Base-by-base conservation (phyloP, 2,113 vertebrate species). In the Centropristis striata region DNA sequence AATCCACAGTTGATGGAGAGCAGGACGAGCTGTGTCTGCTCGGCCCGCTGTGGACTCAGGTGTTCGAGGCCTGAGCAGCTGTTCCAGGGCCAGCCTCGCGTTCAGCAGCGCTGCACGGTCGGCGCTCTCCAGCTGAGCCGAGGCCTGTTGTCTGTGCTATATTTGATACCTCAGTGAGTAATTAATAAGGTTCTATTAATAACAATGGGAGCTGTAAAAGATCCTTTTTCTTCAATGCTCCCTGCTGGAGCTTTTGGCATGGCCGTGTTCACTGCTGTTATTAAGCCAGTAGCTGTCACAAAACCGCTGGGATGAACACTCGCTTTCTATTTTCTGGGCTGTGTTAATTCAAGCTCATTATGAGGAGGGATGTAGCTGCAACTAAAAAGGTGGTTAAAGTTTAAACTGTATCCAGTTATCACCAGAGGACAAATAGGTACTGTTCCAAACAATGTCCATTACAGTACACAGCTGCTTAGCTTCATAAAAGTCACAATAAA, bases 141-240 rank as follows among this genome's bases (percentile, higher is more conserved):
- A 79, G 75, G 71, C 78, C 90, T 87, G 87, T 92, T 93, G 89
- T 89, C 92, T 88, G 79, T 71, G 86, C 91, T 92, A 92, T 92
- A 92, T 93, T 91, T 94, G 82, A 93, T 87, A 92, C 82, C 75
- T 77, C 87, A 74, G 80, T 89, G 87, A 89, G 92, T 93, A 94
- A 95, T 94, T 95, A 93, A 93, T 94, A 91, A 88, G 66, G 61
- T 86, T 85, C 93, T 95, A 94, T 92, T 94, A 93, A 93, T 95
- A 95, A 92, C 91, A 90, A 83, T 64, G 78, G 71, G 78, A 90
- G 86, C 78, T 86, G 88, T 85, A 86, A 89, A 88, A 91, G 69
- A 91, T 86, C 71, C 59, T 80, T 67, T 78, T 80, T 87, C 88
- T 74, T 84, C 72, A 66, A 78, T 70, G 78, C 86, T 90, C 75